Evolutionary conservation across 2,797 vertebrate species (phyloP).

Genomic region (Calcarius lapponicus): DNA sequence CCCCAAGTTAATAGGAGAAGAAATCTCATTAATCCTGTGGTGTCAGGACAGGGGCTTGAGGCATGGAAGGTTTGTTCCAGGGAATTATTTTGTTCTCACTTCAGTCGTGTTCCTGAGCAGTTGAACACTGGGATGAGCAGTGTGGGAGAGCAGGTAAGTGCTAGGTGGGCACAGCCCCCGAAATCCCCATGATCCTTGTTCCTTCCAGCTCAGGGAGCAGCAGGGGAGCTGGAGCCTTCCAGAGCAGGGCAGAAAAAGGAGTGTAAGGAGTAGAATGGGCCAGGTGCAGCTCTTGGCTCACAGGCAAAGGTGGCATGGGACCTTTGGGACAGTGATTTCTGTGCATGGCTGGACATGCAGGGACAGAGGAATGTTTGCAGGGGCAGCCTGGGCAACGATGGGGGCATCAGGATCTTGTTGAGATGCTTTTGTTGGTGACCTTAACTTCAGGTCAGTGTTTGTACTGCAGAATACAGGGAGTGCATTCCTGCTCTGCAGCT

Average conservation of each 20-base stretch:
- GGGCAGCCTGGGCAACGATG: accelerated
- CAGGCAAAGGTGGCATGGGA: background rate
- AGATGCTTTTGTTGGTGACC: background rate
- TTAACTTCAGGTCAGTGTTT: background rate
- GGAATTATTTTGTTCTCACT: background rate
- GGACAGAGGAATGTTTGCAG: background rate
- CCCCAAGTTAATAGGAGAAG: background rate
- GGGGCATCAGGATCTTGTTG: background rate
- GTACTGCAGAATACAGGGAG: accelerated
- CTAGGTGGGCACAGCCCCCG: background rate
- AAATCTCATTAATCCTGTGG: background rate
- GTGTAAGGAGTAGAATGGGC: background rate
- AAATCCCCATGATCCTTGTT: background rate
- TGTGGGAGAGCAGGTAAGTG: background rate
- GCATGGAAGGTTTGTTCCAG: background rate
- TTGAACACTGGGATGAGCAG: background rate
- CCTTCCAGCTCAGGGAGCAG: background rate
- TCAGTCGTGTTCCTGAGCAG: background rate
- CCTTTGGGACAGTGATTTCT: background rate
- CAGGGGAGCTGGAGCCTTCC: background rate
- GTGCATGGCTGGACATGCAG: background rate
- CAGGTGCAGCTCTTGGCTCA: background rate
- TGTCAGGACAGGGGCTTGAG: background rate
- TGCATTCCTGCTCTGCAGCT: background rate
- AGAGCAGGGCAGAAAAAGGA: background rate